A percentile compares a stretch with the other conserved stretches of the same genome.
phyloP scores from a whole-genome alignment of 2,113 vertebrate genomes.

The Donacobius atricapilla region DNA sequence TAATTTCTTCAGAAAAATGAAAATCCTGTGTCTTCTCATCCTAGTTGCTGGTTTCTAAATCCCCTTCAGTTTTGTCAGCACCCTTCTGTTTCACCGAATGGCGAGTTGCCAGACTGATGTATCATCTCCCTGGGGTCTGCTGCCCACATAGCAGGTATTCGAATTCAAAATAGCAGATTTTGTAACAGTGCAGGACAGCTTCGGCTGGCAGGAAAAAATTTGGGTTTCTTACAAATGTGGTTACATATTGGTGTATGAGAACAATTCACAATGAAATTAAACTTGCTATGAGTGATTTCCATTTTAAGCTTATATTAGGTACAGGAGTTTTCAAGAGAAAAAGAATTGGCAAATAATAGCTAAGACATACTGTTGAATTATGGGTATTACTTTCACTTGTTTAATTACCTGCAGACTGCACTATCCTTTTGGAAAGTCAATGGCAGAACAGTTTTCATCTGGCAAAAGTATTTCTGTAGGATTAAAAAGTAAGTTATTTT shows the following conservation, averaged over 20 bases:
- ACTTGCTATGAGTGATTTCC: background rate
- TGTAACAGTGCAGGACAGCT: background rate
- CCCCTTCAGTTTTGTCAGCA: background rate
- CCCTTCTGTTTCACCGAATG: background rate
- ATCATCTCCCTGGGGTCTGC: background rate
- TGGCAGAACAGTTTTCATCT: background rate
- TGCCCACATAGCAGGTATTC: background rate
- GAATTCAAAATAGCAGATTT: background rate
- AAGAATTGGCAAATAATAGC: background rate
- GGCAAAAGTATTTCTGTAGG: background rate
- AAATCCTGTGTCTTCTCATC: background rate
- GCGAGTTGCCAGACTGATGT: background rate
- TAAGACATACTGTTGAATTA: background rate
- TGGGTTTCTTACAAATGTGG: background rate
- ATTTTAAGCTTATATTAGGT: background rate
- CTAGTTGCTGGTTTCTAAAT: background rate
- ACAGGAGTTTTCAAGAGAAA: background rate
- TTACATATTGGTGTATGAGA: background rate
- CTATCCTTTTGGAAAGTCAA: background rate
- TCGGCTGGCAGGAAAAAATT: background rate
- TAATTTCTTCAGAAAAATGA: background rate
- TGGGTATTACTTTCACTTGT: background rate
- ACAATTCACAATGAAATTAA: constrained; percentile 5
- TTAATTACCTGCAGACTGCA: constrained; percentile 22
- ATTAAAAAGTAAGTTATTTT: background rate